These are phyloP conservation scores for Archaeoteleia sp. DNA, from an alignment of 2,888 invertebrate species.

Conservation along the genomic window DNA sequence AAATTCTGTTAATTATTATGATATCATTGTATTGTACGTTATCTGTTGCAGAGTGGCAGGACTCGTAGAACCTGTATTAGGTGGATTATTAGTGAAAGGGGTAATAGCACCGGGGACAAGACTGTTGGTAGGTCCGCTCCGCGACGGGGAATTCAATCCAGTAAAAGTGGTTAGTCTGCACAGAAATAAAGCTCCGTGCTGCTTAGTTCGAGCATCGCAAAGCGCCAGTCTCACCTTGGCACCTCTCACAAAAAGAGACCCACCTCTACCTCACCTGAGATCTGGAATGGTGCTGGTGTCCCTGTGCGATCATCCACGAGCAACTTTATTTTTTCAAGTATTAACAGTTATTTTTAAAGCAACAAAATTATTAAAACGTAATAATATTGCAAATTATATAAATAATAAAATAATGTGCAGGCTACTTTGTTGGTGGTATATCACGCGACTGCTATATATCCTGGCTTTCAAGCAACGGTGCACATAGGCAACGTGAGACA, in stretches of 20 bases:
- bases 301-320: conserved; percentile 75
- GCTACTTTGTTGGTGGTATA: conserved; percentile 93
- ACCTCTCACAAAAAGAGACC: conserved; percentile 74
- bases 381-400: conserved; percentile 3
- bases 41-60: conserved; percentile 81
- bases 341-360: conserved; percentile 5
- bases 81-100: conserved; percentile 90
- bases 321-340: conserved; percentile 78
- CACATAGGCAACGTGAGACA: conserved; percentile 97
- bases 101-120: conserved; percentile 89
- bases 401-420: conserved; percentile 75
- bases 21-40: neutral
- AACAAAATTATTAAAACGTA: too few species aligned
- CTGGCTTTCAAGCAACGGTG: conserved; percentile 93
- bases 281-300: conserved; percentile 91
- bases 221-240: conserved; percentile 89
- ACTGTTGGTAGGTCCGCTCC: conserved; percentile 85
- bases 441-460: conserved; percentile 88
- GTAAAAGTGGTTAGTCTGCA: conserved; percentile 90
- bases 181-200: conserved; percentile 93
- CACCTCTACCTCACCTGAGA: conserved; percentile 78
- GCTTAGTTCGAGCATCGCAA: conserved; percentile 91
- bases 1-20: too few species aligned
- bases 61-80: conserved; percentile 85
- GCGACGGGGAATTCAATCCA: conserved; percentile 85